Base-by-base conservation (phyloP, 2,888 invertebrate genomes). In the Cheilosia vulpina region DNA sequence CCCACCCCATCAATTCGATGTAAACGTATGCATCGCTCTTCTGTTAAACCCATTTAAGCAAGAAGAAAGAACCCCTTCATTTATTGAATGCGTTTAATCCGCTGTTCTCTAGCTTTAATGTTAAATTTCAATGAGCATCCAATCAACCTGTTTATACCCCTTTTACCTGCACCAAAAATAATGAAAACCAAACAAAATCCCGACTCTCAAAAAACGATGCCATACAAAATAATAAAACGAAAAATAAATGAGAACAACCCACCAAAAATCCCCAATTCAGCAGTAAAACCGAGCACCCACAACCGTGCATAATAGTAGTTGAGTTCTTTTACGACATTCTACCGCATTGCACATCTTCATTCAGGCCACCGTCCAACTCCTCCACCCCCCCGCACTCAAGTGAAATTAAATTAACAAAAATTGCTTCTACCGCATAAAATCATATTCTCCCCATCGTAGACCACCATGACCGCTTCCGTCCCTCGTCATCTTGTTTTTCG, bases 391-490 rank as follows among this genome's bases (percentile, higher is more conserved):
- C 63, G 5, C 19, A 31, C 57, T 53, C 63, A 73, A 85, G 82
- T 82, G 73, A 82, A 87, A 87, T 87, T 87, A 82, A 87, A 87
- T 87, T 87, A 87, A 82, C 87, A 87, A 82, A 87, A 82, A 87
- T 78, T 82, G 82, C 87, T 81, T 73, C 82, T 21, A 87, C 82
- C 82, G 87, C 87, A 87, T 78, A 87, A 87, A 82, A 87, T 82
- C 82, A 87, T 78, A 87, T 78, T 60, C 77, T 43, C 43, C 13
- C 11, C 53, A 27, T 24, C 50, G 15, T 52, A 24, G 47, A 71
- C 34, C 47, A 71, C 21, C 19, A 57, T 5, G 15, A 68, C 47
- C 11, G 60, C 43, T 24, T 63, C 71, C 73, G 58, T 65, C 79
- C 75, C 69, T 69, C 71, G 73, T 77, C 77, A 69, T 77, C 68